Base-by-base conservation (phyloP, 2,888 invertebrate genomes). In the Plebejus melissa region DNA sequence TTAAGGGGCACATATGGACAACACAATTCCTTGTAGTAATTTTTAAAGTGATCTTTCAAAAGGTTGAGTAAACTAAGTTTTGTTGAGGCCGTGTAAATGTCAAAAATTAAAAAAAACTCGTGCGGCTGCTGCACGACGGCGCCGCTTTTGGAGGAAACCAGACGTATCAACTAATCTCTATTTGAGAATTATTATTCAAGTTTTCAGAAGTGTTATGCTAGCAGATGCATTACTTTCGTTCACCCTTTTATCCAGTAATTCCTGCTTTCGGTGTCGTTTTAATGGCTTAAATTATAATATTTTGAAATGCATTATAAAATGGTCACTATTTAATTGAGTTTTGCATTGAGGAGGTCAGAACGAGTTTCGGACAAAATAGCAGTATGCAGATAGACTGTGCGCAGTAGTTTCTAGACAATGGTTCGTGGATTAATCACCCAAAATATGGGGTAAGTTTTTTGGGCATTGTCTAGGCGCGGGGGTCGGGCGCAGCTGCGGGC, bases 401-500 rank as follows among this genome's bases (percentile, higher is more conserved):
- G 85, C 82, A 82, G 86, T 84, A 83, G 83, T 83, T 83, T 83
- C 85, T 92, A 91, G 91, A 92, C 89, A 90, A 91, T 87, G 86
- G 84, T 81, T 77, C 82, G 83, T 83, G 88, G 85, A 90, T 90
- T 91, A 92, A 91, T 91, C 87, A 86, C 84, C 84, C 82, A 85
- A 88, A 88, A 87, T 88, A 87, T 86, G 80, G 90, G 90, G 90
- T 86, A 86, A 79, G 78, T 87, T 88, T 86, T 89, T 87, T 83
- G 80, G 82, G 78, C 83, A 83, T 85, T 81, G 83, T 81, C 81
- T 82, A 80, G 77, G 76, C 77, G 76, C 79, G 81, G 86, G 90
- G 91, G 90, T 88, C 89, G 88, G 89, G 83, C 88, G 90, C 92
- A 92, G 92, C 93, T 92, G 92, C 89, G 89, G 86, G 88, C 87